Conservation (phyloP, 2,888 invertebrate genomes). For the Eubasilissa splendida region DNA sequence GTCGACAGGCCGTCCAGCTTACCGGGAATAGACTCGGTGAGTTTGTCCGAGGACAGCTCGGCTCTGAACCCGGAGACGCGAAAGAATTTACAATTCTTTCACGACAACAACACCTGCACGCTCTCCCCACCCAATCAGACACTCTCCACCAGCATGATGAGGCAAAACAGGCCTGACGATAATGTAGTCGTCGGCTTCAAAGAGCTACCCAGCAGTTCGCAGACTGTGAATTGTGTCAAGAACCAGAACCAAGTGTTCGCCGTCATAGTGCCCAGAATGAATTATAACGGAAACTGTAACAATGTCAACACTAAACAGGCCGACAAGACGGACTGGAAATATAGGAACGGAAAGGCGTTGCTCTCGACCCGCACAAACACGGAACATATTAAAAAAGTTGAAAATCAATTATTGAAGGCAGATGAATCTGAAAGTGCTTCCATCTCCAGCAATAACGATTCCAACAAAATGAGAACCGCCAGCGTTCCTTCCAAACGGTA, state of each 20-base stretch:
- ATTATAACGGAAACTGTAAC: conserved; percentile 60
- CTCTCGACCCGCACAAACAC: conserved; percentile 26
- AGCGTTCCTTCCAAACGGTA: conserved; percentile 58
- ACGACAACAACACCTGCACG: conserved; percentile 62
- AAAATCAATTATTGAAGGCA: conserved; percentile 40
- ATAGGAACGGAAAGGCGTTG: conserved; percentile 28
- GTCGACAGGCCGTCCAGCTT: conserved; percentile 53
- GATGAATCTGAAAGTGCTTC: conserved; percentile 5
- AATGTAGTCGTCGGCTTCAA: conserved; percentile 70
- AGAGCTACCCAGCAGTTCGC: conserved; percentile 64
- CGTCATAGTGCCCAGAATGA: conserved; percentile 70
- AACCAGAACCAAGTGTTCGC: conserved; percentile 68
- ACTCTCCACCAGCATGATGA: conserved; percentile 63
- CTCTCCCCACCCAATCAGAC: conserved; percentile 70
- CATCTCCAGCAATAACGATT: not conserved
- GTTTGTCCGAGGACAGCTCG: conserved; percentile 19
- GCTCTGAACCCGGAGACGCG: conserved; percentile 31
- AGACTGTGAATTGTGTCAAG: conserved; percentile 60
- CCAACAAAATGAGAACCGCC: not conserved
- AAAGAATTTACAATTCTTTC: conserved; percentile 40
- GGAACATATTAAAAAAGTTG: conserved; percentile 41
- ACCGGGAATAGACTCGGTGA: conserved; percentile 54
- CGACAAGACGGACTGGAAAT: conserved; percentile 35
- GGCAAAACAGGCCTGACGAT: conserved; percentile 60
- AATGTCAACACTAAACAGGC: conserved; percentile 59